These are phyloP conservation scores for Schizopygopsis pylzovi DNA, from an alignment of 2,797 vertebrate species.

Conservation along the genomic window DNA sequence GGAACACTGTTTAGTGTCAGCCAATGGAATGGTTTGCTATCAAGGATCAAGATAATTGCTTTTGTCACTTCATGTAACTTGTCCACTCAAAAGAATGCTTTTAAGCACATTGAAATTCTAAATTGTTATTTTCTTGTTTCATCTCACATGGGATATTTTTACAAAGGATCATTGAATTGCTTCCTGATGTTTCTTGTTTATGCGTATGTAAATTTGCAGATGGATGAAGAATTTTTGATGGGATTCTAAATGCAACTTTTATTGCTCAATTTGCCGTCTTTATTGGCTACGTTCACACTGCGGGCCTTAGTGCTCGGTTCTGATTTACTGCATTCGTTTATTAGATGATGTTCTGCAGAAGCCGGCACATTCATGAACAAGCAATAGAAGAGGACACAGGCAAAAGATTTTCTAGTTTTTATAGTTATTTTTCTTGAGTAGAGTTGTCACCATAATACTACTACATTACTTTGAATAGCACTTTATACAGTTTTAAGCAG, in stretches of 20 bases:
- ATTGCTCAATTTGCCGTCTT: not conserved
- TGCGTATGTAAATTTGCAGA: constrained; percentile 26
- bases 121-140: constrained; percentile 16
- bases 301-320: not conserved
- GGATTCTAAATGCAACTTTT: not conserved
- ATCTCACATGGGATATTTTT: constrained; percentile 1
- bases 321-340: not conserved
- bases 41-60: constrained; percentile 5
- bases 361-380: not conserved
- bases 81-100: constrained; percentile 12
- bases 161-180: not conserved
- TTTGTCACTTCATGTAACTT: constrained; percentile 17
- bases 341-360: not conserved
- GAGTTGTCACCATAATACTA: no score
- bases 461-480: no score
- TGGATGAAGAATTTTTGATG: not conserved
- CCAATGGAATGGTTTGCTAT: not conserved
- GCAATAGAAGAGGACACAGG: not conserved
- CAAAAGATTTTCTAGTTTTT: not conserved
- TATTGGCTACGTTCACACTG: not conserved
- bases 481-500: no score
- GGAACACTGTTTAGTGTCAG: constrained; percentile 23
- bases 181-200: constrained; percentile 34
- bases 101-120: constrained; percentile 18
- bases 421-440: no score